Evolutionary conservation across 2,888 invertebrate genomes (phyloP), one percentile per base, ranked within the genome.

Genomic region (Tigriopus californicus): DNA sequence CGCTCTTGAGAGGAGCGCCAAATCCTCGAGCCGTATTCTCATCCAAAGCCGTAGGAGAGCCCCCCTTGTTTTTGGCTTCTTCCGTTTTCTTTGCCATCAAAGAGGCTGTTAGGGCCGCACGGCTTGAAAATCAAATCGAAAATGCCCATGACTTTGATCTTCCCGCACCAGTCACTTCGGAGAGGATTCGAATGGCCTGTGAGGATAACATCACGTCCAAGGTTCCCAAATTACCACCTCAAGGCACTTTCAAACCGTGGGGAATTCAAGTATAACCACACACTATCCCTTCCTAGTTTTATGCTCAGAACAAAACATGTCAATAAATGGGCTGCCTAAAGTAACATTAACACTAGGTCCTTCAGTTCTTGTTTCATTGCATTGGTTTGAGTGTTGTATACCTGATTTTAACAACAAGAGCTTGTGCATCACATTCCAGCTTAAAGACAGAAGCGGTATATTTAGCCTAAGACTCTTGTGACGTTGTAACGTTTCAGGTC

Each of bases 21-120:
- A 95, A 95, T 74, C 84, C 85, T 0, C 77, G 83, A 67, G 94
- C 92, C 20, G 86, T 95, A 8, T 94, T 85, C 71, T 92, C 94
- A 0, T 95, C 94, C 1, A 95, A 95, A 81, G 95, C 90, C 62
- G 83, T 95, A 42, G 95, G 95, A 0, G 95, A 97, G 70, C 95
- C 95, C 0, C 95, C 95, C 0, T 71, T 95, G 5, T 90, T 94
- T 69, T 75, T 94, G 63, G 88, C 91, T 0, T 77, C 82, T n/a
- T 81, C 90, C 0, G 81, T 80, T 0, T 86, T 86, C 71, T 92
- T 89, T 68, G 94, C 94, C 0, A 87, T 92, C 62, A 85, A 83
- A 68, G 82, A 84, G 66, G 94, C 94, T 0, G 81, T 95, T 59
- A 75, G 76, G 64, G 80, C 85, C 0, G 87, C 88, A 0, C 76